Base-by-base conservation (phyloP, 1,140 invertebrate genomes). In the Atta texana region DNA sequence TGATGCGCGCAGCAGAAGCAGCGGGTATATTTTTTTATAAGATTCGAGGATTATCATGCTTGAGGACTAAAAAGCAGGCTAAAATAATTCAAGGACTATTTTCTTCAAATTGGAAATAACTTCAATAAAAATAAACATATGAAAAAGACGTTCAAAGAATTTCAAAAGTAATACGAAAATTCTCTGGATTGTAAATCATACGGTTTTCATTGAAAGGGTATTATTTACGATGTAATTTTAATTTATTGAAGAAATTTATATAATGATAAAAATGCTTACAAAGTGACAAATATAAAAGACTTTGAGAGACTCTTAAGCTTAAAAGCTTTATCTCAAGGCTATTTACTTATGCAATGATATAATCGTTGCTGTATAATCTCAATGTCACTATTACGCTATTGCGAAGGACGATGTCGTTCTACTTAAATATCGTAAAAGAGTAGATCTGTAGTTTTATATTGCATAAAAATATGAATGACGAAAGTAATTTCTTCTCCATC, bases 311-410 rank as follows among this genome's bases (percentile, higher is more conserved):
- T 84, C 63, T 84, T 51, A 74, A 82, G 61, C 49, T 59, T 18
- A 49, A 49, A 78, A 84, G 69, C 69, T 75, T 39, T 24, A 34
- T 74, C 55, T 61, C 69, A 75, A 84, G 68, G 69, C 55, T 84
- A 61, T 74, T 49, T 74, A 74, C 55, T 74, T 74, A 61, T 74
- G 39, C 24, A 74, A 74, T 74, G 80, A 84, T 75, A 74, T 74
- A 84, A 84, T 8, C 39, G 80, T 39, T 44, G 55, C 34, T 34
- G 69, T 57, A 84, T 84, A 84, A 84, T 84, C 80, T 61, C 80
- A 74, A 84, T 75, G 80, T 84, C 69, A 57, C n/a, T 57, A 82
- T 82, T 82, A 74, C 5, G 66, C 59, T 74, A 59, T 55, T 34
- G 80, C 12, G 80, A 61, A 82, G 68, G 24, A 72, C 24, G 1